These are phyloP conservation scores for Prionailurus viverrinus DNA, from an alignment of 2,113 vertebrate genomes.

Conservation along the genomic window DNA sequence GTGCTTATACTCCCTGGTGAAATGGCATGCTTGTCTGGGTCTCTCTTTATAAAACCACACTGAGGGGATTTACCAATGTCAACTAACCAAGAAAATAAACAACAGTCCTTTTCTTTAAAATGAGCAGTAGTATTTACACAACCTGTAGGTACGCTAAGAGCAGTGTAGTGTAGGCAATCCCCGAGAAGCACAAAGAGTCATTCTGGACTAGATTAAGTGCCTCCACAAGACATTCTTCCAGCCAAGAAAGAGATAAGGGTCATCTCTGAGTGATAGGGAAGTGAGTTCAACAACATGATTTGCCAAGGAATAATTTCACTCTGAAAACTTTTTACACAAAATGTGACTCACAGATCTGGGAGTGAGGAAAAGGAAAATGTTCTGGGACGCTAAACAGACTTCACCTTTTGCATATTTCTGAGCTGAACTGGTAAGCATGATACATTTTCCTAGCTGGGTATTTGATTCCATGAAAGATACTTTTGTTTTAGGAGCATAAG, in stretches of 20 bases:
- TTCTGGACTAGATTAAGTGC: slow-evolving; percentile 58
- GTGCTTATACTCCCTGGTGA: not conserved
- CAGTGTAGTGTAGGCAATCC: not conserved
- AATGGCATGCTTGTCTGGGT: not conserved
- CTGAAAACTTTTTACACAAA: slow-evolving; percentile 67
- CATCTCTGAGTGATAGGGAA: slow-evolving; percentile 37
- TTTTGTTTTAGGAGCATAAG: slow-evolving; percentile 21
- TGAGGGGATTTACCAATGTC: slow-evolving; percentile 26
- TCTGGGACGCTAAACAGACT: slow-evolving; percentile 56
- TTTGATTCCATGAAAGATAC: slow-evolving; percentile 41
- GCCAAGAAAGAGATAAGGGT: slow-evolving; percentile 58
- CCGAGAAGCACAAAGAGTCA: slow-evolving; percentile 12
- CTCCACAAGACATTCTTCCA: slow-evolving; percentile 28
- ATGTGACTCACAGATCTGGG: slow-evolving; percentile 65
- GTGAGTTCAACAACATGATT: slow-evolving; percentile 32
- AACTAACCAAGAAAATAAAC: slow-evolving; percentile 39
- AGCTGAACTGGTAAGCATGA: slow-evolving; percentile 32
- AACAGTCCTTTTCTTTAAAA: not conserved
- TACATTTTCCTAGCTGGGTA: slow-evolving; percentile 63
- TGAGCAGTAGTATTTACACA: not conserved
- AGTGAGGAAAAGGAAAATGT: slow-evolving; percentile 53
- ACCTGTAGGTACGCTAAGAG: not conserved
- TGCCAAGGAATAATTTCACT: slow-evolving; percentile 46
- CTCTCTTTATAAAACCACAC: slow-evolving; percentile 39
- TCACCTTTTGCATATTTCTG: slow-evolving; percentile 45